These are phyloP conservation scores for Melierax canorus DNA, from an alignment of 2,113 vertebrate genomes.

Conservation along the genomic window DNA sequence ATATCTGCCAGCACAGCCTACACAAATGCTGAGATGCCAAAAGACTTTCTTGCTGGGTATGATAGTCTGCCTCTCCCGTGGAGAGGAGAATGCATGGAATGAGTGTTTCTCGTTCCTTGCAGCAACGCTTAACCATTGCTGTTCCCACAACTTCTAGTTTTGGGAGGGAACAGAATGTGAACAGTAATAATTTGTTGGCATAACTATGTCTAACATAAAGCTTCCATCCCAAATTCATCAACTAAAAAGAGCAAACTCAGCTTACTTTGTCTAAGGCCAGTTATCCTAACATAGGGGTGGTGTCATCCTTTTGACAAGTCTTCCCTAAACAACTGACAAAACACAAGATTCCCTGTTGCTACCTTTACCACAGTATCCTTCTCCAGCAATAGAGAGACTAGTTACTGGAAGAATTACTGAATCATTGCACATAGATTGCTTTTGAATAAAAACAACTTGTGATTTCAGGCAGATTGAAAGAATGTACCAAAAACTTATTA, in stretches of 20 bases:
- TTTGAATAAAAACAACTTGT: background rate
- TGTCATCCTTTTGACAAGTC: background rate
- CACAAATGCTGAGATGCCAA: background rate
- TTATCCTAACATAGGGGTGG: background rate
- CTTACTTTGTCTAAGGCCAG: background rate
- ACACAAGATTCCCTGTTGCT: background rate
- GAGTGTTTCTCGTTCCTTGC: background rate
- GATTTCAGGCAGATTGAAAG: background rate
- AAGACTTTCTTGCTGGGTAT: background rate
- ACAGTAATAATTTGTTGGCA: background rate
- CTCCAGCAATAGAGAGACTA: background rate
- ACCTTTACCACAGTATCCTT: background rate
- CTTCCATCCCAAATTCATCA: background rate
- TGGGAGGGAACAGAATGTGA: background rate
- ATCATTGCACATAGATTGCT: background rate
- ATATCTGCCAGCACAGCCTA: background rate
- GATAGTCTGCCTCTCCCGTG: fast-evolving
- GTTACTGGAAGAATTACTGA: background rate
- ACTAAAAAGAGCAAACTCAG: background rate
- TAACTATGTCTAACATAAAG: background rate
- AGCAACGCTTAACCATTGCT: background rate
- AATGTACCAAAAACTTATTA: background rate
- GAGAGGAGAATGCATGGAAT: background rate
- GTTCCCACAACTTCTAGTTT: background rate
- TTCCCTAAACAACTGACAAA: background rate